Base-by-base conservation (phyloP, 1,140 invertebrate species). In the Zaprionus capensis region DNA sequence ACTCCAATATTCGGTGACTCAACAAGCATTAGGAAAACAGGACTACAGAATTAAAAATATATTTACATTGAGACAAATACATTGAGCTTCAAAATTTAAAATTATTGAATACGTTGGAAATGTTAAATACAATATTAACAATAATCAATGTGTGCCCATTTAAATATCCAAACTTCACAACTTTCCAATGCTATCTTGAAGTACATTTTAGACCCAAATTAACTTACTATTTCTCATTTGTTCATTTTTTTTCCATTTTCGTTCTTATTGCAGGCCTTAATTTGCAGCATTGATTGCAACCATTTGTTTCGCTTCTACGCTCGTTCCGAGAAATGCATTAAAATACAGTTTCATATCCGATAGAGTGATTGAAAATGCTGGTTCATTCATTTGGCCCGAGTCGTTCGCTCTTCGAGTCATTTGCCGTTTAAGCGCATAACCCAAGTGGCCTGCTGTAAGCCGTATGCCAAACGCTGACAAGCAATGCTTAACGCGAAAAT, bases 391-490 rank as follows among this genome's bases (percentile, higher is more conserved):
- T 87, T 82, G 62, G 83, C 41, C 59, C 4, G 64, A 17, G 15
- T 46, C n/a, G 15, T 46, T n/a, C n/a, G 41, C 41, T 46, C 41
- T 46, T 17, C 41, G 36, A 80, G 77, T 74, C 80, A 87, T 80
- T 87, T 80, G 63, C 65, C 71, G 51, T 41, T 67, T 84, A 81
- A 90, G 83, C 78, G 78, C 78, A 88, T 84, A 78, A 84, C 78
- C 78, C 81, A 53, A 59, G 67, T 71, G 75, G 59, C 85, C 83
- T 88, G 84, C 85, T 87, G 85, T 90, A 90, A 87, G 85, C 83
- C 81, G 74, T 80, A 84, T 86, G 84, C 83, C 83, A 86, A 87
- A 78, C 85, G 85, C 78, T 87, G 85, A 87, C 81, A 87, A 81
- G 71, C 74, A 76, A 65, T 81, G 84, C 84, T 87, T 87, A 87